Percentiles rank a stretch among this genome's conserved stretches.
phyloP scores from a whole-genome alignment of 2,797 vertebrate genomes.

The Channa striata region DNA sequence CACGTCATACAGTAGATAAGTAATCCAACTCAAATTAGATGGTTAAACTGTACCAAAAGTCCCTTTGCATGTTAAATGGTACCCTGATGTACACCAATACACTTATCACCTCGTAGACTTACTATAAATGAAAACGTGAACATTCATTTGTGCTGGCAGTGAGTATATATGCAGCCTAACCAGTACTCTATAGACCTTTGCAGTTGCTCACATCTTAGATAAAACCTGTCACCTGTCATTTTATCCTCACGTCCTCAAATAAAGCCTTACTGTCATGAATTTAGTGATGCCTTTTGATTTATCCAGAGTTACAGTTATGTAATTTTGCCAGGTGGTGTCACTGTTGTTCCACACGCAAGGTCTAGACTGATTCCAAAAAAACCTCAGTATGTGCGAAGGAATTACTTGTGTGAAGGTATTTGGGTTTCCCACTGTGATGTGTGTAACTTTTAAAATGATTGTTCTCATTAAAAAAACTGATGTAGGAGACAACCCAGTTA shows the following conservation, averaged over 20 bases:
- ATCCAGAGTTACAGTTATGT: not conserved
- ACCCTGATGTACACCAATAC: slow-evolving; percentile 66
- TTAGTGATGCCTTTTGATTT: not conserved
- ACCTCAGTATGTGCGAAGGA: not conserved
- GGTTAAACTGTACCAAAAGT: slow-evolving; percentile 43
- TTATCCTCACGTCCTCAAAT: slow-evolving; percentile 74
- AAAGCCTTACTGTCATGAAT: slow-evolving; percentile 78
- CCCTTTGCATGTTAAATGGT: slow-evolving; percentile 81
- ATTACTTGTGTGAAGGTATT: not conserved
- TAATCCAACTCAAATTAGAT: slow-evolving; percentile 62
- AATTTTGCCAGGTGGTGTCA: slow-evolving; percentile 71
- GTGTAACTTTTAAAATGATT: slow-evolving; percentile 7
- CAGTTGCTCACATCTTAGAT: slow-evolving; percentile 63
- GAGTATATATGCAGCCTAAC: slow-evolving; percentile 67
- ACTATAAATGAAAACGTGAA: slow-evolving; percentile 55
- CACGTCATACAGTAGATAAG: slow-evolving; percentile 44
- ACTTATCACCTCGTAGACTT: slow-evolving; percentile 63
- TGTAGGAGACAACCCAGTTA: too few species aligned
- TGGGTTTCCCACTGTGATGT: not conserved
- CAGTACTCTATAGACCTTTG: slow-evolving; percentile 66
- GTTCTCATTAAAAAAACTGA: not conserved
- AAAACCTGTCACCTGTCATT: slow-evolving; percentile 55
- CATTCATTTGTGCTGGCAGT: slow-evolving; percentile 59
- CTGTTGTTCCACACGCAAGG: slow-evolving; percentile 54
- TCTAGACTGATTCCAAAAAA: not conserved